Percentiles rank a stretch among this genome's conserved stretches.
phyloP scores from a whole-genome alignment of 1,140 invertebrate species.

The Heliconius hermathena region DNA sequence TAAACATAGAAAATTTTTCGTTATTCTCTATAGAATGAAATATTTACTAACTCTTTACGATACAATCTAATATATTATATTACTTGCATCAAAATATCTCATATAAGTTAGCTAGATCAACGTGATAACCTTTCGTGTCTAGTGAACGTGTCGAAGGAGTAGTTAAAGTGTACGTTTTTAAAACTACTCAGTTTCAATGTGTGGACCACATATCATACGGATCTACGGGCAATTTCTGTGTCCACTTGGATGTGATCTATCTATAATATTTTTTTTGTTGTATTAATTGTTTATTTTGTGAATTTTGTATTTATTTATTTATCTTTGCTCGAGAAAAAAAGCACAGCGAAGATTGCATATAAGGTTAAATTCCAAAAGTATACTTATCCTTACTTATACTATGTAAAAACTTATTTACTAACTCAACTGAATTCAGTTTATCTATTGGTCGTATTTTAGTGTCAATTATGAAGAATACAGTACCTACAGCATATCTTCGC shows the following conservation, averaged over 20 bases:
- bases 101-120: background rate
- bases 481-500: background rate
- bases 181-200: background rate
- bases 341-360: no score
- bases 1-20: background rate
- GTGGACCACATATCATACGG: background rate
- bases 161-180: background rate
- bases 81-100: background rate
- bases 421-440: background rate
- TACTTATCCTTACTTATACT: background rate
- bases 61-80: background rate
- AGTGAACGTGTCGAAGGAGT: background rate
- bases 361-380: background rate
- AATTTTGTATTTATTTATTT: no score
- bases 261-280: background rate
- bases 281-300: no score
- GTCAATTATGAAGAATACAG: slow-evolving; percentile 12
- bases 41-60: background rate
- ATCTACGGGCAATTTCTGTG: background rate
- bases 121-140: background rate
- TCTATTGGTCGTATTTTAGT: slow-evolving; percentile 17
- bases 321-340: no score
- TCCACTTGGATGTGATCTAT: background rate
- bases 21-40: background rate
- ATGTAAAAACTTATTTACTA: background rate